Base-by-base conservation (phyloP, 2,888 invertebrate species). In the Ligdia adustata region DNA sequence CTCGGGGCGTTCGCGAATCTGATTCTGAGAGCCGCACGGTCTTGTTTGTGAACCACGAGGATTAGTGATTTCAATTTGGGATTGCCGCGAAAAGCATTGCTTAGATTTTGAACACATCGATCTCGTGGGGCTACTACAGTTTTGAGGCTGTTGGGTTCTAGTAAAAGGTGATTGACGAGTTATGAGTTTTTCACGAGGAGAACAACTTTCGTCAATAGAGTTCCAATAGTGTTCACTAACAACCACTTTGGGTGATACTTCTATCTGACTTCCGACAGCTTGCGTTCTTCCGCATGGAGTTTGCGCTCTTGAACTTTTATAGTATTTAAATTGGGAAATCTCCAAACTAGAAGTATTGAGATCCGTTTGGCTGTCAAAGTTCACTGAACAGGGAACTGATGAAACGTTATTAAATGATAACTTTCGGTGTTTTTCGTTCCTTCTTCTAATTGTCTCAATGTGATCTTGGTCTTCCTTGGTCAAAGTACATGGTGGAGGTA, bases 141-240 rank as follows among this genome's bases (percentile, higher is more conserved):
- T n/a, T n/a, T n/a, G n/a, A n/a, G n/a, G n/a, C n/a, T n/a, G n/a
- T n/a, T n/a, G n/a, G n/a, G n/a, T n/a, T n/a, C n/a, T n/a, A n/a
- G n/a, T n/a, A n/a, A n/a, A n/a, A n/a, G n/a, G n/a, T n/a, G n/a
- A n/a, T n/a, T n/a, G 18, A 18, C 18, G 18, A 18, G 18, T 4
- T 6, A 18, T 18, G 18, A 6, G 18, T 18, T n/a, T n/a, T n/a
- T n/a, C n/a, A n/a, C n/a, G n/a, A n/a, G n/a, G n/a, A n/a, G n/a
- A n/a, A 0, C 20, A 14, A 0, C 34, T 38, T n/a, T 11, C 11
- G 1, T 38, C 31, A 2, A 48, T 22, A 0, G 71, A 60, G 35
- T 76, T 69, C 80, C 79, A 80, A 16, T 66, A 58, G 41, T 69
- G 74, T 44, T 82, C 74, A 38, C 74, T 78, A 2, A 79, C 57